A percentile compares a stretch with the other conserved stretches of the same genome.
These are phyloP conservation scores for Lottia gigantea DNA, from an alignment of 2,888 invertebrate genomes.

Conservation along the genomic window DNA sequence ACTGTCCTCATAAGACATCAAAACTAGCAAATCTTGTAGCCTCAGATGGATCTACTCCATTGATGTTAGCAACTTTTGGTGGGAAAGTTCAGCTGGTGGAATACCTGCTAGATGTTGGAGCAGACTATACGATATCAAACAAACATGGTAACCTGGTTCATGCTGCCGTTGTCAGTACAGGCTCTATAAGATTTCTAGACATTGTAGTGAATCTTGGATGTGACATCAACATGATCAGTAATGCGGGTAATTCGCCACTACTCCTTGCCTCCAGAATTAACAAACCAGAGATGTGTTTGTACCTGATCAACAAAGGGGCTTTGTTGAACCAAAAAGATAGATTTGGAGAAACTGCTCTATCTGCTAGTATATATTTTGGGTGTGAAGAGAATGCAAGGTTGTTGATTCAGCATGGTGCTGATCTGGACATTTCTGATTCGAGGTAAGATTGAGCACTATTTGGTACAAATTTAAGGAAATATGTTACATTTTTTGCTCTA, in stretches of 20 bases:
- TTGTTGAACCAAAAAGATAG: constrained; percentile 41
- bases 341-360: constrained; percentile 46
- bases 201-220: constrained; percentile 37
- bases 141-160: constrained; percentile 42
- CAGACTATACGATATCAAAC: constrained; percentile 33
- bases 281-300: constrained; percentile 30
- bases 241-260: constrained; percentile 44
- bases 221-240: constrained; percentile 37
- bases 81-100: constrained; percentile 35
- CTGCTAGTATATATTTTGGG: constrained; percentile 46
- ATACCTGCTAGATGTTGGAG: constrained; percentile 37
- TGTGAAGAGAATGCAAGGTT: constrained; percentile 42
- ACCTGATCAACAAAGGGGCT: constrained; percentile 37
- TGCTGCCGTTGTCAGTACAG: constrained; percentile 39
- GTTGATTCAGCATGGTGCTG: constrained; percentile 43
- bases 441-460: constrained; percentile 38
- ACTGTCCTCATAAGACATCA: not conserved
- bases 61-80: constrained; percentile 42
- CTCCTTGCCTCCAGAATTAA: constrained; percentile 37
- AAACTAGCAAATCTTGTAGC: constrained; percentile 32
- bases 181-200: constrained; percentile 25
- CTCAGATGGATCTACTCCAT: constrained; percentile 35
- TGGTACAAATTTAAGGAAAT: too few relatives aligned
- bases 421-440: constrained; percentile 40
- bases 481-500: too few relatives aligned